Base-by-base conservation (phyloP, 1,140 invertebrate species). In the Lepidurus apus region DNA sequence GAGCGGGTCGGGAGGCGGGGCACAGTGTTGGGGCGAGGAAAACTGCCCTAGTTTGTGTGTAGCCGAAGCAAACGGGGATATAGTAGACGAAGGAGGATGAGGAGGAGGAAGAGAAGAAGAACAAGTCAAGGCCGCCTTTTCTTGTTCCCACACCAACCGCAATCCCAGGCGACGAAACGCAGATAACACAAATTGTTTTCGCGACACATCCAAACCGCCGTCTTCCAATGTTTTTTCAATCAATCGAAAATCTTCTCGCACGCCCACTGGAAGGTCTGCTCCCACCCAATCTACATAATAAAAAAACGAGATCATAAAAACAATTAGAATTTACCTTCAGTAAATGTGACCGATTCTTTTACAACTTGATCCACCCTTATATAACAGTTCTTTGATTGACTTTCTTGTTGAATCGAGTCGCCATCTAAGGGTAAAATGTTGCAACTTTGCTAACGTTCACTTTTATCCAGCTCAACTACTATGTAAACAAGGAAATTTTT, bases 191-290 rank as follows among this genome's bases (percentile, higher is more conserved):
- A 21, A n/a, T 65, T 65, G 53, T 21, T 65, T 65, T 7, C 53
- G 53, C 53, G 53, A 21, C 21, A 21, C 53, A 65, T 65, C 53
- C 53, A 65, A 65, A 65, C 53, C 53, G 53, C 53, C 53, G 17
- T 65, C 53, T 13, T 65, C n/a, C 53, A 65, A 65, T n/a, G 53
- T 65, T 21, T 65, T 65, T 65, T 65, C 53, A 21, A 65, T 65
- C 53, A 65, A 65, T 65, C 53, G 53, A 13, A 65, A 21, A 21
- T 65, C 53, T 65, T 65, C 53, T 65, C 13, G 53, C 53, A 65
- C 53, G 17, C n/a, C 53, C 17, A 7, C 21, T 65, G 53, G 13
- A 65, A 65, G 53, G 21, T 21, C 53, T 65, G 53, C 17, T 21
- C 53, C 53, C 21, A n/a, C n/a, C 53, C 53, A 65, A 21, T 65